Base-by-base conservation (phyloP, 37 sponge, comb jelly and placozoan genomes). In the Ephydatia muelleri region DNA sequence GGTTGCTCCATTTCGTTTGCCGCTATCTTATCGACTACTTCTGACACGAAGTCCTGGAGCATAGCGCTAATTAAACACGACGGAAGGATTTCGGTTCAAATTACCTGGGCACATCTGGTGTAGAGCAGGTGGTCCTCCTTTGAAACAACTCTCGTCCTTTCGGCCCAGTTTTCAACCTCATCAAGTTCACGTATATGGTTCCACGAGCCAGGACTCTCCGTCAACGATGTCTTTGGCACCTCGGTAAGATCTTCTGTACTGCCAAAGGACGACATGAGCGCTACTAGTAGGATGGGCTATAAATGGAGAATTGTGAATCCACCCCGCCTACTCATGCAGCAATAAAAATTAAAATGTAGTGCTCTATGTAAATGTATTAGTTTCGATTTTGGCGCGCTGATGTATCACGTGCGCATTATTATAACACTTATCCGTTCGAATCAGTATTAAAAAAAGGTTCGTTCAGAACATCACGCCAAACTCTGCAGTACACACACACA, bases 101-200 rank as follows among this genome's bases (percentile, higher is more conserved):
- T 70, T 68, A 91, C 92, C 84, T 79, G 66, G 0, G 90, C 90
- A 79, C 81, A 93, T 5, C 67, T 26, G 23, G 80, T 27, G 64
- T 88, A 68, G 32, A 80, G 37, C 49, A 72, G 70, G 70, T 94
- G 94, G 39, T 94, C 94, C 11, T 40, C 40, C 57, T 88, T 94
- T 2, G 94, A 91, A 26, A 94, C 65, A 9, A 94, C 91, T 14
- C 40, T 6, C 2, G 39, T 94, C 39, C 94, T 67, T 72, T 94
- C 94, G 12, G 40, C 32, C 94, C 94, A 94, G 36, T 85, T 88
- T 68, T 91, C 91, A 9, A 29, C 65, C 22, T 91, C 89, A 77
- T 94, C 94, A 19, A 94, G 75, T 34, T 69, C 75, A 21, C 91
- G 70, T 30, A 94, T 90, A 23, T 83, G 75, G 1, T 83, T 86